Base-by-base conservation (phyloP, 2,113 vertebrate species). In the Malurus cyaneus region DNA sequence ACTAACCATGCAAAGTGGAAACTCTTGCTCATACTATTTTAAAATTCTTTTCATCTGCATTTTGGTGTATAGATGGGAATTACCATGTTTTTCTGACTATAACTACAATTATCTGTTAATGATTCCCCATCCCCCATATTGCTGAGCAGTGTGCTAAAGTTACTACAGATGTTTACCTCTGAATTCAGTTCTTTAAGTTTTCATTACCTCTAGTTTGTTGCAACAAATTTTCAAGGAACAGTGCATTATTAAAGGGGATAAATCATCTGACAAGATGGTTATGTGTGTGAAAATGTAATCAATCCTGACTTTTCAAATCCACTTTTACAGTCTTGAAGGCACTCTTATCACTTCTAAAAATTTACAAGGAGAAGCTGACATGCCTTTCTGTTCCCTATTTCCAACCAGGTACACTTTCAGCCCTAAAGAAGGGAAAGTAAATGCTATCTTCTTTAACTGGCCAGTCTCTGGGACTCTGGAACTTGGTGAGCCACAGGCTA, bases 371-470 rank as follows among this genome's bases (percentile, higher is more conserved):
- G 71, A 86, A 94, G 29, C 34, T 86, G n/a, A 88, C 4, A 1
- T 13, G 44, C 10, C 2, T 70, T 88, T 81, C 61, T 94, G 29
- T 74, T 89, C 19, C 36, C 14, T 11, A 4, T 78, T 84, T 92
- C 78, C 54, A 89, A 78, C 83, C 91, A 99, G 99, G 99, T 99
- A 99, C 94, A 99, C 99, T 4, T 97, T 84, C 81, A 99, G 89
- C 88, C 97, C 98, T 13, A 85, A 98, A 95, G 97, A 97, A 53
- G 97, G 98, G 29, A 56, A 88, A 19, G 82, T 99, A 64, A 99
- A 98, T 71, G 98, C 98, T 12, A 53, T 99, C 73, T 98, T 99
- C 61, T 97, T 99, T 50, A 94, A 97, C 19, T 99, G 99, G 99
- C 99, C 99, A 2, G 42, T 52, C 20, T 96, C 97, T 21, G 98